Evolutionary conservation across 1,140 invertebrate species (phyloP), one percentile per base, ranked within the genome.

Genomic region (Sitophilus oryzae): DNA sequence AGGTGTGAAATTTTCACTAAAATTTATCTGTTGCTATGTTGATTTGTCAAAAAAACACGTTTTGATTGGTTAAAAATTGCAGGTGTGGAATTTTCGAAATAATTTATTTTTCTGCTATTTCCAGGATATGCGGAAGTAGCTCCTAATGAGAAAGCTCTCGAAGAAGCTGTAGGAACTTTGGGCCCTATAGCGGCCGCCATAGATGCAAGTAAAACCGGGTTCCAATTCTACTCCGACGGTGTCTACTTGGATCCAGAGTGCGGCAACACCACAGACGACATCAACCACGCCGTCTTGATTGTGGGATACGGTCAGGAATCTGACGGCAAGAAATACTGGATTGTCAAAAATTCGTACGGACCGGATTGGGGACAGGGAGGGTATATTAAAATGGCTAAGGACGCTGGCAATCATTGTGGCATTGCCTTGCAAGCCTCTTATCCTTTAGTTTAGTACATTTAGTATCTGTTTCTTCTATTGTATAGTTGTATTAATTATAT

Each of bases 261-360:
- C 64, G 73, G 76, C 15, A 61, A 68, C 0, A 63, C 52, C 14
- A 52, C 53, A 4, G 62, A 62, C 1, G 60, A 67, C 9, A 59
- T 71, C 9, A 81, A 82, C 63, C 82, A 83, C 56, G 79, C 73
- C 0, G 73, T 82, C 1, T 64, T 80, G 0, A 72, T 81, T 2
- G 78, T 83, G 0, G 82, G 93, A 23, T 95, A 91, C 71, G 91
- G 90, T 3, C 79, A 79, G 1, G 81, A 84, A 65, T 57, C 62
- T 1, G 60, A 69, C 35, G 81, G 79, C 20, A 52, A 76, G 25
- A 79, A 87, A 30, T 92, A 86, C 69, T 91, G 88, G 88, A 75
- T 90, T 38, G 76, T 92, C n/a, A 90, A 91, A 73, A 91, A 91
- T 73, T 82, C 79, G 1, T 86, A 83, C 79, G 81, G 82, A 2